Conservation (phyloP, 2,113 vertebrate genomes). For the Atractosteus spatula region DNA sequence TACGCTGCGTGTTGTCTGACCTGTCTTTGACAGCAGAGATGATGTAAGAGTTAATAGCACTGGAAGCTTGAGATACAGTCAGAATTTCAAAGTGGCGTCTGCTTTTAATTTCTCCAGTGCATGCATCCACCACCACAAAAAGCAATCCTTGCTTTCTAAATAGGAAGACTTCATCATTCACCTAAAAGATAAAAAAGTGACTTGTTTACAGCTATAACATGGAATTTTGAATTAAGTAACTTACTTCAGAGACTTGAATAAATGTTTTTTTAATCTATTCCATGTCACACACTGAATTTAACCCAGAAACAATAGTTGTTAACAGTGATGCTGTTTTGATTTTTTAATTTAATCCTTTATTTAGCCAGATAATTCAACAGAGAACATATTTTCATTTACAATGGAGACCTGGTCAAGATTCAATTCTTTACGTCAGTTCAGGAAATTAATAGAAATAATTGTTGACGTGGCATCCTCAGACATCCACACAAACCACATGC, state of each 20-base stretch:
- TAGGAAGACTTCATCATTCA: slow-evolving; percentile 35
- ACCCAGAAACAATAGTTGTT: not conserved
- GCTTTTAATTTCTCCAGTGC: slow-evolving; percentile 31
- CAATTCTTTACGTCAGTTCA: too few relatives aligned
- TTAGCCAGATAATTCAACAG: too few relatives aligned
- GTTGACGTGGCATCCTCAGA: too few relatives aligned
- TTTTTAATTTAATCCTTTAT: too few relatives aligned
- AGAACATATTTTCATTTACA: too few relatives aligned
- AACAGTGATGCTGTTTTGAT: not conserved
- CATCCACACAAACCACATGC: too few relatives aligned
- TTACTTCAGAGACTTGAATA: not conserved
- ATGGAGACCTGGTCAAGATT: too few relatives aligned
- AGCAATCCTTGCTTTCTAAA: slow-evolving; percentile 35
- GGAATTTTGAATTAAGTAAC: too few relatives aligned
- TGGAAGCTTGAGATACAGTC: slow-evolving; percentile 10
- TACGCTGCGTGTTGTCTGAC: slow-evolving; percentile 31
- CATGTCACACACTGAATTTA: not conserved
- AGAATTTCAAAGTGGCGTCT: slow-evolving; percentile 37
- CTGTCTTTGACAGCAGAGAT: slow-evolving; percentile 44
- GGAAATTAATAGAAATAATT: too few relatives aligned
- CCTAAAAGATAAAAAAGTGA: slow-evolving; percentile 39
- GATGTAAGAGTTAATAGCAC: slow-evolving; percentile 31
- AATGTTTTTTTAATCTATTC: not conserved
- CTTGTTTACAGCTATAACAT: not conserved
- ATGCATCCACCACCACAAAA: slow-evolving; percentile 31